Base-by-base conservation (phyloP, 2,888 invertebrate species). In the Sacculina carcini region DNA sequence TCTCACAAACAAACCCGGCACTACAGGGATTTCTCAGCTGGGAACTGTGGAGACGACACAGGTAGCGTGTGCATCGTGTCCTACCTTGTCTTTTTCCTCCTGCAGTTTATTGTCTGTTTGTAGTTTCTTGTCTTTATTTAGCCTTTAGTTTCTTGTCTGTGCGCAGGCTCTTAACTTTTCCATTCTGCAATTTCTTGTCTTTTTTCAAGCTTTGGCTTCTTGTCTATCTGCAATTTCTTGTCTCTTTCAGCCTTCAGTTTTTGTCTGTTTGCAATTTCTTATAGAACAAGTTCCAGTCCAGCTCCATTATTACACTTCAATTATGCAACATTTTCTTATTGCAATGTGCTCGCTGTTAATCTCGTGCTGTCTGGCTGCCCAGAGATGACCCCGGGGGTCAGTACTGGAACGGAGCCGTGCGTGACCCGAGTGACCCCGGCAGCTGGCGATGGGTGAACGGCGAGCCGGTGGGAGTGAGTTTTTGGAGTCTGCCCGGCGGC, bases 11-110 rank as follows among this genome's bases (percentile, higher is more conserved):
- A 62, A 89, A 87, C 67, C 86, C 89, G 0, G 87, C 87, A 0
- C 70, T 87, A 32, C 89, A 89, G 66, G 89, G 89, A 1, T 89
- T 89, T 66, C 80, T 89, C 57, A 85, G 85, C 62, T 89, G 89
- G 89, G 89, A 89, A 62, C 68, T 89, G 36, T 89, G 87, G 84
- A 71, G 87, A 55, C 69, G 87, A 48, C 87, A 89, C 65, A 75
- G 82, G 72, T 76, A 59, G 64, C 66, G 62, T 39, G n/a, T n/a
- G n/a, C n/a, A n/a, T 23, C 31, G 24, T 21, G 26, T n/a, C 14
- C 6, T 29, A 19, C 23, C 21, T 44, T 9, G 4, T 16, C 4
- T 44, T 44, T 44, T 44, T 10, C 7, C 39, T 7, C 7, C 39
- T 38, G 6, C 4, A 7, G 5, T 38, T 38, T 38, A 19, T 7